These are phyloP conservation scores for Meandrina meandrites DNA, from an alignment of 92 coral and sea anemone species.

Conservation along the genomic window DNA sequence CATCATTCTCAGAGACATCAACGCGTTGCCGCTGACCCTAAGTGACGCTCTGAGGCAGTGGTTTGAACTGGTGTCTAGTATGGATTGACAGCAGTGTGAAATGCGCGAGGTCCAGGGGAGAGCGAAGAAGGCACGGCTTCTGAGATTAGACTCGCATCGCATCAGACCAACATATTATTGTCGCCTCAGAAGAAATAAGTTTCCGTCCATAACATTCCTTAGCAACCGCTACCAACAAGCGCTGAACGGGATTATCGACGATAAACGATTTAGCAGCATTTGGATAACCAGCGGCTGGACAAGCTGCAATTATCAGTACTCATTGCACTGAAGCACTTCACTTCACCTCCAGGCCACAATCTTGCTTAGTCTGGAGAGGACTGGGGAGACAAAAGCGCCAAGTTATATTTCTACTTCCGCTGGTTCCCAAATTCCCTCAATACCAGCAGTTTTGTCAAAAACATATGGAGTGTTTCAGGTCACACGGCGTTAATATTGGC, in stretches of 20 bases:
- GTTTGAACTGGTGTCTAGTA: constrained; percentile 93
- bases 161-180: background rate
- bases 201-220: background rate
- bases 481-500: too few relatives aligned
- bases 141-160: background rate
- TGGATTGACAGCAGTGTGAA: constrained; percentile 33
- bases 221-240: background rate
- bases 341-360: too few relatives aligned
- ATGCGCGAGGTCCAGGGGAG: background rate
- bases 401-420: background rate
- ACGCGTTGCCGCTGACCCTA: constrained; percentile 83
- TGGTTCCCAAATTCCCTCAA: background rate
- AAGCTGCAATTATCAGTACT: too few relatives aligned
- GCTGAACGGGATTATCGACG: background rate
- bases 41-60: constrained; percentile 97
- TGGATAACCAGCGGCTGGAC: too few relatives aligned
- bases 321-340: too few relatives aligned
- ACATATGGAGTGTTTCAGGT: too few relatives aligned
- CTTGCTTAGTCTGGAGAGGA: background rate
- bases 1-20: constrained; percentile 93
- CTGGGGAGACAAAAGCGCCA: background rate
- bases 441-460: background rate
- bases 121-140: background rate
- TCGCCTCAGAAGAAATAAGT: background rate
- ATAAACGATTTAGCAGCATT: background rate